Evolutionary conservation across 2,797 vertebrate genomes (phyloP), one percentile per base, ranked within the genome.

Genomic region (Craterocephalus amniculus): DNA sequence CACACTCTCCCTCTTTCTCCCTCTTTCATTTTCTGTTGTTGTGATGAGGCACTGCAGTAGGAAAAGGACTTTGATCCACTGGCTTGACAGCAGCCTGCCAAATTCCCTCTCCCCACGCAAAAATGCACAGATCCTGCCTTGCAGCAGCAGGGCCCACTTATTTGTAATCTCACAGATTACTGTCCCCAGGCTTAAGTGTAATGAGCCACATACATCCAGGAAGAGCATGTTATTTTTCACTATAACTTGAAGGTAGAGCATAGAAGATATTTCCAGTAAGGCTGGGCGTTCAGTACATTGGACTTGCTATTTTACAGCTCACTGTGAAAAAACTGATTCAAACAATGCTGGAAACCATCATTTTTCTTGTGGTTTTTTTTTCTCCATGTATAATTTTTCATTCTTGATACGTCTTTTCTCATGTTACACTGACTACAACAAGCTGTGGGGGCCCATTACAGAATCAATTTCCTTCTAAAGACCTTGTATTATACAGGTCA

Each of bases 161-260:
- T 91, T 88, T 90, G 87, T 91, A 91, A 90, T 91, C 88, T 84
- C 79, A 81, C 74, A 90, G 89, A 93, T 92, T 89, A 89, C 89
- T 80, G 80, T 90, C 88, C 87, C 79, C 72, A 35, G 81, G 83
- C 82, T 87, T 85, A 83, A 86, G 83, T 82, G 81, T 89, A 92
- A 90, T 88, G 85, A 92, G 80, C 74, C 82, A 83, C 84, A 89
- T 87, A 90, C 71, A 88, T 91, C 81, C 80, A 76, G 80, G 75
- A 80, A 88, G 88, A 87, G 85, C 71, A 80, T 76, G 72, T 62
- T 85, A 80, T 91, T 89, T 90, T 86, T 81, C 67, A 58, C 54
- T 85, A 52, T 52, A 78, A 80, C 79, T 83, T 78, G 45, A 70
- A 83, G 80, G 67, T 79, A 71, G 52, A 14, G 27, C 54, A 70